These are phyloP conservation scores for Himalopsyche anomala DNA, from an alignment of 2,888 invertebrate species.

Conservation along the genomic window DNA sequence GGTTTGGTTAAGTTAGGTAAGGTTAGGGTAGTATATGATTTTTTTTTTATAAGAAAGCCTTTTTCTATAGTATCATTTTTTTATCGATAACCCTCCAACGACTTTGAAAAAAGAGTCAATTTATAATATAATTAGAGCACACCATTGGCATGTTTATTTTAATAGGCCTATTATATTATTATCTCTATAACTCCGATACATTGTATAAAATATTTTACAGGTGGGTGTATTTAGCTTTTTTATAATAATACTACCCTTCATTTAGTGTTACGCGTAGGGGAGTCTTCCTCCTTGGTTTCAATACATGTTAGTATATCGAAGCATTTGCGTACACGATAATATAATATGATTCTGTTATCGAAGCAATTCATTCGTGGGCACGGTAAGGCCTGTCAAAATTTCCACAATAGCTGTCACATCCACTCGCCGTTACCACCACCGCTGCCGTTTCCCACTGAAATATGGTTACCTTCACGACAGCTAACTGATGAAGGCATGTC, in stretches of 20 bases:
- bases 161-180: too few relatives aligned
- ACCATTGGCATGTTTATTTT: too few relatives aligned
- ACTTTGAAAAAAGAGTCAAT: too few relatives aligned
- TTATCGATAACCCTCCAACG: too few relatives aligned
- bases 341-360: constrained; percentile 18
- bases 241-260: background rate
- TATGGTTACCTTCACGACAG: background rate
- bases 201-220: too few relatives aligned
- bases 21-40: too few relatives aligned
- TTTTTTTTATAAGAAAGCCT: too few relatives aligned
- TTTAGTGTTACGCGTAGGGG: background rate
- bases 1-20: too few relatives aligned
- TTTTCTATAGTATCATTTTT: too few relatives aligned
- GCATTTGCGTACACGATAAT: constrained; percentile 23
- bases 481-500: background rate
- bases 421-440: background rate
- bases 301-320: constrained; percentile 5
- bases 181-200: too few relatives aligned
- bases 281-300: background rate
- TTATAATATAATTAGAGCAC: too few relatives aligned
- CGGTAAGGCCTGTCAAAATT: constrained; percentile 28
- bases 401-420: constrained; percentile 35
- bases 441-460: background rate
- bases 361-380: constrained; percentile 15
- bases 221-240: too few relatives aligned